These are phyloP conservation scores for Drosophila paranaensis DNA, from an alignment of 2,888 invertebrate species.

Conservation along the genomic window DNA sequence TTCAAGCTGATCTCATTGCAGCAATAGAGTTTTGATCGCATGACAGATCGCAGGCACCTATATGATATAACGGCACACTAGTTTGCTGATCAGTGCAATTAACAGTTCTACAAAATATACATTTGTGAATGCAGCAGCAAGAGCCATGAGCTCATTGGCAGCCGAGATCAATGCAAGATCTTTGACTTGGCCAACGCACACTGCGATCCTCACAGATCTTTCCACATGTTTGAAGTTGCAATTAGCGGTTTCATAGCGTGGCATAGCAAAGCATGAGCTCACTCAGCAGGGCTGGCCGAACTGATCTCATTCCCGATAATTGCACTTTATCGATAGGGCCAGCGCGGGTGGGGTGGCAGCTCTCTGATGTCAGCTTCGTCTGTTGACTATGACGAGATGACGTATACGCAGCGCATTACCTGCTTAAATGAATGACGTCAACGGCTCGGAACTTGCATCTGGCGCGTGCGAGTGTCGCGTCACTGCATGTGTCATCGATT, in stretches of 20 bases:
- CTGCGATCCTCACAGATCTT: not conserved
- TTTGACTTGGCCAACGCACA: not conserved
- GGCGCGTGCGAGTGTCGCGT: constrained; percentile 42
- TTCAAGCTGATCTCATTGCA: not conserved
- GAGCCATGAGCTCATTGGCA: constrained; percentile 11
- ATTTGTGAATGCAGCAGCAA: not conserved
- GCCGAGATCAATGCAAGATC: constrained; percentile 15
- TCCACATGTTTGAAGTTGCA: constrained; percentile 5
- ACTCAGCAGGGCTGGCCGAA: not conserved
- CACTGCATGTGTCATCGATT: constrained; percentile 69
- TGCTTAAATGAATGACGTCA: constrained; percentile 58
- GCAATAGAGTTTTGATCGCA: not conserved
- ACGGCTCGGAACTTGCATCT: constrained; percentile 36
- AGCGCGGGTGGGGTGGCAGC: not conserved
- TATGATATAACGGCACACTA: not conserved
- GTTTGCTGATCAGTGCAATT: constrained; percentile 16
- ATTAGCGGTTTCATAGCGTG: constrained; percentile 14
- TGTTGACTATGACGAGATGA: constrained; percentile 32
- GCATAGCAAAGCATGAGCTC: constrained; percentile 27
- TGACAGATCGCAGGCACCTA: not conserved
- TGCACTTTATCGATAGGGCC: not conserved
- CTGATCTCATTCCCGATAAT: constrained; percentile 17
- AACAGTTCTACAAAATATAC: not conserved
- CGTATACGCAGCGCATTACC: constrained; percentile 48
- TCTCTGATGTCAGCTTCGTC: constrained; percentile 39